Evolutionary conservation across 2,113 vertebrate genomes (phyloP).

Genomic region (Eulemur macaco): DNA sequence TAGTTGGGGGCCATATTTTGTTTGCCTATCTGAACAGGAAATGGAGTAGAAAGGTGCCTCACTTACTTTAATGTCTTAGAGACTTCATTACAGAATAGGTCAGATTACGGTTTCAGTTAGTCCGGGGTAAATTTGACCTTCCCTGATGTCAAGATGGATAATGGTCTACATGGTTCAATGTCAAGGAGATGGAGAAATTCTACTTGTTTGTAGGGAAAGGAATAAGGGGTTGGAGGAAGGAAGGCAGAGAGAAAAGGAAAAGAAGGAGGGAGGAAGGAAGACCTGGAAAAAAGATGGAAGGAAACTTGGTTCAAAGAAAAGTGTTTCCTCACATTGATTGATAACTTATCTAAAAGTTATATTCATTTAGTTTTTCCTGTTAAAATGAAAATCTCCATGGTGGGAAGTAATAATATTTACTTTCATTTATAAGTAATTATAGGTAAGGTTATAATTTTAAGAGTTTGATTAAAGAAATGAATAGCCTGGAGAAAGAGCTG

Average conservation of each 20-base stretch:
- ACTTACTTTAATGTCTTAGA: not conserved
- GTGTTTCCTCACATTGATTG: not conserved
- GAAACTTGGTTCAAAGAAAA: not conserved
- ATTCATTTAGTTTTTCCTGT: not conserved
- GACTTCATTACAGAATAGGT: not conserved
- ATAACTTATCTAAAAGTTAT: not conserved
- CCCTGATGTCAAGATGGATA: not conserved
- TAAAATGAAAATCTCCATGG: not conserved
- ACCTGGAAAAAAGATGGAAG: not conserved
- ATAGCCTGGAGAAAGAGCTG: not conserved
- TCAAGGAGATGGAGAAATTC: not conserved
- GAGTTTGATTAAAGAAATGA: not conserved
- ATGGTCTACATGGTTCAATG: not conserved
- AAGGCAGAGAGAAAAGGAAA: not conserved
- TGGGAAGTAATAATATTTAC: not conserved
- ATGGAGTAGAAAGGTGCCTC: not conserved
- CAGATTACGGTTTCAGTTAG: not conserved
- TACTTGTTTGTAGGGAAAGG: not conserved
- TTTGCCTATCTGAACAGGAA: not conserved
- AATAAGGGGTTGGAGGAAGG: not conserved
- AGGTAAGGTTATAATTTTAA: not conserved
- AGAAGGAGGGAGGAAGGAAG: not conserved
- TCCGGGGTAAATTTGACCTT: not conserved
- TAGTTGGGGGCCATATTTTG: not conserved
- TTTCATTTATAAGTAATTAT: not conserved